These are phyloP conservation scores for Mycogona germanica DNA, from an alignment of 2,888 invertebrate genomes.

Conservation along the genomic window DNA sequence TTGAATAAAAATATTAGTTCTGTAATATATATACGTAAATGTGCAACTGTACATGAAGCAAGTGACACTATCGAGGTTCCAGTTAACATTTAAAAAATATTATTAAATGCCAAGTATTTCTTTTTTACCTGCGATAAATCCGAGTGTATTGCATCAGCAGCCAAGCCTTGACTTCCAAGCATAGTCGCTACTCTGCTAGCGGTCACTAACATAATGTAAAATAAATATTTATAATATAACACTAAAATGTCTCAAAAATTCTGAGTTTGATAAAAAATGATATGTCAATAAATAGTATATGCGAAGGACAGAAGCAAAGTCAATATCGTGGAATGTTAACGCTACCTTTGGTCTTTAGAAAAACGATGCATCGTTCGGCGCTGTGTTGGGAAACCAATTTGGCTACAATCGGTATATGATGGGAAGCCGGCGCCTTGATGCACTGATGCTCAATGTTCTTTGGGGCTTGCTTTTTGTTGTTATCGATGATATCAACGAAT, in stretches of 20 bases:
- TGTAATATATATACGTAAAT: too few relatives aligned
- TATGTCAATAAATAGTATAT: not conserved
- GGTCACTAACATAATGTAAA: too few relatives aligned
- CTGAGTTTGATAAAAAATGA: too few relatives aligned
- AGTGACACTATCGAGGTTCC: too few relatives aligned
- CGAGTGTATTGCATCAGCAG: constrained; percentile 9
- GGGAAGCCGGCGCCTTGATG: not conserved
- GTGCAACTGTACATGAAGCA: too few relatives aligned
- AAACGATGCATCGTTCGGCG: constrained; percentile 12
- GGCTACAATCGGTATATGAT: constrained; percentile 4
- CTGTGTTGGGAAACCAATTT: constrained; percentile 1
- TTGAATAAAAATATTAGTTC: not conserved
- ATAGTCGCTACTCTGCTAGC: too few relatives aligned
- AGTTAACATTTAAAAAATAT: constrained; percentile 2
- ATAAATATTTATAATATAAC: too few relatives aligned
- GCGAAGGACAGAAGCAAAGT: not conserved
- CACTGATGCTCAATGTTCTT: constrained; percentile 16
- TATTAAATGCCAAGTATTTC: not conserved
- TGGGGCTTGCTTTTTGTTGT: constrained; percentile 6
- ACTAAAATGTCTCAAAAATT: too few relatives aligned
- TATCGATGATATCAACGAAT: constrained; percentile 2
- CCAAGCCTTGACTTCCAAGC: too few relatives aligned
- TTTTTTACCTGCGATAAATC: constrained; percentile 12
- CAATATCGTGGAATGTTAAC: not conserved
- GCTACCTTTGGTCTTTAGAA: constrained; percentile 9